Conservation (phyloP, 2,797 vertebrate species). For the Argyrosomus regius region DNA sequence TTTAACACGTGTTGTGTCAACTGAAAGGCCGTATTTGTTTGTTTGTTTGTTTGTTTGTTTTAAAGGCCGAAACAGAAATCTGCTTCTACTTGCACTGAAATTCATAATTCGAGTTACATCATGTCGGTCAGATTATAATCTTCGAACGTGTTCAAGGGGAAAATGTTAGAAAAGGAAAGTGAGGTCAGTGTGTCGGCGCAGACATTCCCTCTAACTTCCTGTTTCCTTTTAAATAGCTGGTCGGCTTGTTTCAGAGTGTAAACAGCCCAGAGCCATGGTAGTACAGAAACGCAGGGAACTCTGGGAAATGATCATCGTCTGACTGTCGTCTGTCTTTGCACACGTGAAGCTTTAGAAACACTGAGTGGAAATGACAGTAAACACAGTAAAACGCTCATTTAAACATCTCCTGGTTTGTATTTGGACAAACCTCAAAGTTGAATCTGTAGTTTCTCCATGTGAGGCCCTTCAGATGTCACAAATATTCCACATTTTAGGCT, state of each 20-base stretch:
- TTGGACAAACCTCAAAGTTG: too few species aligned
- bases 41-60: too few species aligned
- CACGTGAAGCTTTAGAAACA: not conserved
- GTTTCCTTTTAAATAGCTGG: constrained; percentile 30
- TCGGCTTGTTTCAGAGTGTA: constrained; percentile 24
- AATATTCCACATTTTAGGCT: too few species aligned
- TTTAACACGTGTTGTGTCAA: too few species aligned
- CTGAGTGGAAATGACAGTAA: not conserved
- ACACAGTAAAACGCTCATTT: not conserved
- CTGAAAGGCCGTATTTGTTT: too few species aligned
- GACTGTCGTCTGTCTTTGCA: not conserved
- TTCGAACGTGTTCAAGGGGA: not conserved
- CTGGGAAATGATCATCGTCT: constrained; percentile 8
- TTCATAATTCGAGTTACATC: too few species aligned
- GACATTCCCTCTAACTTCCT: not conserved
- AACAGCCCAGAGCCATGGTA: constrained; percentile 10
- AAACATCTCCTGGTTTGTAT: too few species aligned
- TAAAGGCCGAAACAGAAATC: too few species aligned
- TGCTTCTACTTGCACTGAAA: too few species aligned
- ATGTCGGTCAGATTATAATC: not conserved
- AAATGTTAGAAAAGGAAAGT: not conserved
- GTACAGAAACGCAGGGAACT: not conserved
- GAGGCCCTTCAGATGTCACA: too few species aligned
- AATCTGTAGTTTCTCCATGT: too few species aligned
- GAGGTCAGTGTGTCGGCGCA: not conserved